Base-by-base conservation (phyloP, 2,888 invertebrate species). In the Agonopterix arenella region DNA sequence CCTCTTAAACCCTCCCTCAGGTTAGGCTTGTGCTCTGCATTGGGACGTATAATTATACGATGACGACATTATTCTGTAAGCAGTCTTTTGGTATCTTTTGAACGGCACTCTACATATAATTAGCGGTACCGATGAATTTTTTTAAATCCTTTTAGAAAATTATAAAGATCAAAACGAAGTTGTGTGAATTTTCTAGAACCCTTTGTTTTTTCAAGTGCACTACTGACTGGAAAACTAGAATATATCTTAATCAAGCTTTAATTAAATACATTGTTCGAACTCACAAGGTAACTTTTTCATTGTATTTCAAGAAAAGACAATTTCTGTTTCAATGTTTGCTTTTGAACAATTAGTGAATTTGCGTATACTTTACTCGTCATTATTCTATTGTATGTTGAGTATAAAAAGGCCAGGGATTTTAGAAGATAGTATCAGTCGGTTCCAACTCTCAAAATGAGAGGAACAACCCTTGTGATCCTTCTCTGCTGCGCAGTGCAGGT, bases 391-490 rank as follows among this genome's bases (percentile, higher is more conserved):
- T 46, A 54, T 55, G 69, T 70, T 54, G 44, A 47, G 73, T 88
- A 86, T 88, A 86, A 77, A 88, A 76, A 60, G 67, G 56, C 52
- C 18, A 38, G 5, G 49, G 52, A 56, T 55, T 50, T 55, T 46
- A 53, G 52, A 37, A 49, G 50, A 54, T 54, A 57, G 58, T 67
- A 86, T 86, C 86, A 86, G 84, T 80, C 69, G 82, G 83, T 77
- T 72, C 65, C 74, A 73, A 71, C 84, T 86, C 86, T 85, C 80
- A 62, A 84, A 47, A 88, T 89, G 88, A 86, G 88, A 77, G 86
- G 66, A 50, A 66, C 73, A 68, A 64, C 84, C 83, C 72, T 84
- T 62, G 82, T 85, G 88, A 86, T 89, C 88, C 70, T 86, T 64
- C 70, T 86, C 64, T 78, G 76, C 82, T 84, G 82, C 66, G 77